Evolutionary conservation across 2,797 vertebrate species (phyloP).

Genomic region (Centroberyx gerrardi): DNA sequence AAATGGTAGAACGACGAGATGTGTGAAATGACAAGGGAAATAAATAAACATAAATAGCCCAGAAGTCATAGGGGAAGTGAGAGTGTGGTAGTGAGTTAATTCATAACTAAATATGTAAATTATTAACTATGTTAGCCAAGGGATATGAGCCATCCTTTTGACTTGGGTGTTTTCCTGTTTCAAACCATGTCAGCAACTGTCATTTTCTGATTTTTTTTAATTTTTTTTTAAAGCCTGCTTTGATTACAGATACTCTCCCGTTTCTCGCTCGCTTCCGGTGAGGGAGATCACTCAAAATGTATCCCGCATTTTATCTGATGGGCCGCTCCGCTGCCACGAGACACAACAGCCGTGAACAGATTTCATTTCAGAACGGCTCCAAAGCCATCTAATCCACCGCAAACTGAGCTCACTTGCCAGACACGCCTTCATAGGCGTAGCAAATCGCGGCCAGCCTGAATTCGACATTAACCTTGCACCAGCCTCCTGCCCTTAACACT

Average conservation of each 20-base stretch:
- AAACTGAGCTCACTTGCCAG: background rate
- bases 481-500: slow-evolving; percentile 25
- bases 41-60: too few relatives aligned
- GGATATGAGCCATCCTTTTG: too few relatives aligned
- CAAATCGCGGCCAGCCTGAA: background rate
- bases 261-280: background rate
- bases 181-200: too few relatives aligned
- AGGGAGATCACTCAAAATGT: background rate
- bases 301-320: slow-evolving; percentile 15
- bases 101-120: too few relatives aligned
- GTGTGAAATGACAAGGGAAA: too few relatives aligned
- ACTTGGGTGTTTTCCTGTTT: too few relatives aligned
- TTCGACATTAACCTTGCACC: slow-evolving; percentile 7
- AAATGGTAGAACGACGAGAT: too few relatives aligned
- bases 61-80: too few relatives aligned
- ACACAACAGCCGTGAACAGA: slow-evolving; percentile 1
- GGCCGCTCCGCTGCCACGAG: background rate
- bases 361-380: slow-evolving; percentile 3
- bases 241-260: background rate
- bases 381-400: background rate
- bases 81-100: too few relatives aligned
- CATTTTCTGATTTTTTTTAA: too few relatives aligned
- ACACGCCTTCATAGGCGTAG: slow-evolving; percentile 2
- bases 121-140: too few relatives aligned
- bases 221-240: background rate